Evolutionary conservation across 1,140 invertebrate species (phyloP), one percentile per base, ranked within the genome.

Genomic region (Ephestia elutella): DNA sequence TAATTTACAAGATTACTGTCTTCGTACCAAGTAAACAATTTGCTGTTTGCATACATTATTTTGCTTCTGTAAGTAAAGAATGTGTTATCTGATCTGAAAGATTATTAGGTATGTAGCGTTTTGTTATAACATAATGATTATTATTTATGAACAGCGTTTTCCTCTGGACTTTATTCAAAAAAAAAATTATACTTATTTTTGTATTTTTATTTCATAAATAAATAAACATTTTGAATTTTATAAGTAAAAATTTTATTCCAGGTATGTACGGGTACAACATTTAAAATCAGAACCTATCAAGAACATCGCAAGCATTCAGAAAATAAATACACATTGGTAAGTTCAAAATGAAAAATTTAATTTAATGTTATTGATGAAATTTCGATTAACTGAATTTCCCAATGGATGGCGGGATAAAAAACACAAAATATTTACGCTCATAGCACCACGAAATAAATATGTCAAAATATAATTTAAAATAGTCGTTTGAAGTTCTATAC

Each of bases 1-100:
- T 60, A 54, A 64, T 57, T 60, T 49, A 57, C 50, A 38, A 60
- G 49, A 60, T 64, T 54, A 25, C 51, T 21, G 35, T 20, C n/a
- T 59, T 56, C 11, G 59, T 59, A 59, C 56, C 38, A 44, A 56
- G 21, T 55, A 50, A 48, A 35, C 59, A 48, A 57, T 57, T 57
- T 57, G 56, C 28, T 49, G 48, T 44, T 35, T 59, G 35, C 51
- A 59, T 59, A 54, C n/a, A 54, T 30, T 30, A 11, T 54, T 48
- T 44, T 48, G 19, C 9, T 54, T 54, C 15, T 35, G 49, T 38
- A 59, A 44, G 35, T 28, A 13, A 59, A 15, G 17, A 54, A 59
- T 21, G 57, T n/a, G 5, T 15, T 44, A 25, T 25, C 2, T 25
- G 7, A 25, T 25, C 2, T 25, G 21, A 25, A 25, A 25, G 21